Evolutionary conservation across 2,888 invertebrate genomes (phyloP).

Genomic region (Thymelicus sylvestris): DNA sequence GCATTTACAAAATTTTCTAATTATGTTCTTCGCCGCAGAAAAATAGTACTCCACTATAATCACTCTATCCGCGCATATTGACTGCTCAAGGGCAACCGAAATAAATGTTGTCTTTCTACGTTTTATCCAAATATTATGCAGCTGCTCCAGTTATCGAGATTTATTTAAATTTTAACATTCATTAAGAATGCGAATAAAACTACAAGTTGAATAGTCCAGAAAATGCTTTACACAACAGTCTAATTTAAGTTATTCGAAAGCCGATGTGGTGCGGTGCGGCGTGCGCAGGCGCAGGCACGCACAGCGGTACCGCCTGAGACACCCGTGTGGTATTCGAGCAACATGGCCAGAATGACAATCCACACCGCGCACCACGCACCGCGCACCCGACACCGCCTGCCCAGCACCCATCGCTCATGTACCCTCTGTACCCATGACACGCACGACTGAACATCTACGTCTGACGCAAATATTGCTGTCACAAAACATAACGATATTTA

Average conservation of each 20-base stretch:
- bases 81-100: slow-evolving; percentile 9
- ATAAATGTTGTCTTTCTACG: slow-evolving; percentile 5
- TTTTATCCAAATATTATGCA: slow-evolving; percentile 16
- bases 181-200: slow-evolving; percentile 5
- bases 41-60: neutral
- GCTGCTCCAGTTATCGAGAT: slow-evolving; percentile 6
- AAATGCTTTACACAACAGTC: neutral
- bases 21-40: neutral
- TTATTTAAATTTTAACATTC: slow-evolving; percentile 6
- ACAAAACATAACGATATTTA: slow-evolving; percentile 38
- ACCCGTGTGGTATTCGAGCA: neutral
- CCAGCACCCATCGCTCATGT: slow-evolving; percentile 39
- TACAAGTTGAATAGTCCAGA: neutral
- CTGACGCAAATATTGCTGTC: slow-evolving; percentile 54
- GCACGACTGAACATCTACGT: slow-evolving; percentile 40
- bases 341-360: slow-evolving; percentile 53
- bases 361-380: neutral
- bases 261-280: slow-evolving; percentile 10
- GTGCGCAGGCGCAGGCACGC: slow-evolving; percentile 1
- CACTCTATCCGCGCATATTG: slow-evolving; percentile 2
- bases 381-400: slow-evolving; percentile 33
- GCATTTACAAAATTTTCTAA: no score
- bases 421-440: slow-evolving; percentile 48
- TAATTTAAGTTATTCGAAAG: slow-evolving; percentile 13
- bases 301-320: neutral